phyloP scores from a whole-genome alignment of 2,113 vertebrate species.

The Alethe castanea region DNA sequence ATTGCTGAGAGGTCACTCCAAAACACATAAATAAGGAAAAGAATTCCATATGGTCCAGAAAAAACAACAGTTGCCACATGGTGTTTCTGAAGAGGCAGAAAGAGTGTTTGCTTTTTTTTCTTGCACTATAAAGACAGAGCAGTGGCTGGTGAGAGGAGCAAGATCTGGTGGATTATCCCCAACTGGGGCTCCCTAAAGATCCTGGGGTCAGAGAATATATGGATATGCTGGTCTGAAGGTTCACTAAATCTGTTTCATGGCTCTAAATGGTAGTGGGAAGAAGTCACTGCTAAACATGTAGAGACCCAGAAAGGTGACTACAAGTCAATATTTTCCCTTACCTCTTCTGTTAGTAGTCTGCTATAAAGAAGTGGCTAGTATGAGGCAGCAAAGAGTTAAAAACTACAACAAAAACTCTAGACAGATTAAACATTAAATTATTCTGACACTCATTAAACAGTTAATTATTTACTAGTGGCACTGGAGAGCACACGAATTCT shows the following conservation, averaged over 20 bases:
- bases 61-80: neutral
- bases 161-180: neutral
- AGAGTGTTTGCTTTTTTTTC: neutral
- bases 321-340: neutral
- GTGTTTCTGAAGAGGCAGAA: neutral
- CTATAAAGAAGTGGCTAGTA: neutral
- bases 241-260: neutral
- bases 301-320: neutral
- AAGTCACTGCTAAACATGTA: neutral
- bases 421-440: constrained; percentile 26
- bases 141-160: neutral
- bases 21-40: neutral
- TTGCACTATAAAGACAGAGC: neutral
- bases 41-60: neutral
- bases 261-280: neutral
- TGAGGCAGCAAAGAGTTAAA: neutral
- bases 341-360: neutral
- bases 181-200: neutral
- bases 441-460: constrained; percentile 25
- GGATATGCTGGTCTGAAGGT: neutral
- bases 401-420: neutral
- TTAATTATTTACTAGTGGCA: constrained; percentile 31
- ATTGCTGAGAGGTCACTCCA: neutral
- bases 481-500: neutral
- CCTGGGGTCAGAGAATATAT: neutral